Evolutionary conservation across 2,113 vertebrate genomes (phyloP), one percentile per base, ranked within the genome.

Genomic region (Thryonomys swinderianus): DNA sequence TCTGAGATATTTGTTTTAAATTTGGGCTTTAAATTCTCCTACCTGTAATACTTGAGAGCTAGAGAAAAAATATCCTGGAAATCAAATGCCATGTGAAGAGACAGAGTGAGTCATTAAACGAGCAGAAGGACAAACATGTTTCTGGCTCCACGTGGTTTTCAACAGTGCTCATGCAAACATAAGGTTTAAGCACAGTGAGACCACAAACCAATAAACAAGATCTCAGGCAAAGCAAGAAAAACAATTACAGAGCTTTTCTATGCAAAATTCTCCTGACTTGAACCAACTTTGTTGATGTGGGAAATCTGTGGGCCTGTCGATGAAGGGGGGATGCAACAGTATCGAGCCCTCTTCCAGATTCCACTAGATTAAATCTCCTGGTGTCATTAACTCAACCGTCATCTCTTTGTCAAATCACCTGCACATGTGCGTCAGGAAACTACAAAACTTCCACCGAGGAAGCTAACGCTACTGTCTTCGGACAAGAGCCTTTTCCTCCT

Each of bases 401-500:
- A 74, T 84, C 93, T 90, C 96, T 78, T 94, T 82, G 91, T 23
- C 10, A 78, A 97, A 97, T 97, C 91, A 96, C 97, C 76, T 95
- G 97, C 97, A 98, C 96, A 97, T 97, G 93, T 95, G 93, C 23
- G 96, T 51, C 27, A 8, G 83, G 96, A 93, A 98, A 89, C 64
- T 94, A 91, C 79, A 95, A 88, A 95, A 88, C 96, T 62, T 96
- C 96, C 96, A 96, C 79, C 67, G 96, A 0, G 1, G 95, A 97
- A 97, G 73, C 88, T 96, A 97, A 98, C 92, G 96, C 92, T 95
- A 55, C 25, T 2, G 64, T 81, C 64, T 93, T n/a, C 69, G 97
- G 93, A 97, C 97, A 96, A 96, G 5, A 27, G 9, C 80, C 76
- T 91, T 90, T 73, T 80, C 67, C 88, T 95, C 86, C 88, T 71